Base-by-base conservation (phyloP, 1,140 invertebrate genomes). In the Sarcophaga peregrina region DNA sequence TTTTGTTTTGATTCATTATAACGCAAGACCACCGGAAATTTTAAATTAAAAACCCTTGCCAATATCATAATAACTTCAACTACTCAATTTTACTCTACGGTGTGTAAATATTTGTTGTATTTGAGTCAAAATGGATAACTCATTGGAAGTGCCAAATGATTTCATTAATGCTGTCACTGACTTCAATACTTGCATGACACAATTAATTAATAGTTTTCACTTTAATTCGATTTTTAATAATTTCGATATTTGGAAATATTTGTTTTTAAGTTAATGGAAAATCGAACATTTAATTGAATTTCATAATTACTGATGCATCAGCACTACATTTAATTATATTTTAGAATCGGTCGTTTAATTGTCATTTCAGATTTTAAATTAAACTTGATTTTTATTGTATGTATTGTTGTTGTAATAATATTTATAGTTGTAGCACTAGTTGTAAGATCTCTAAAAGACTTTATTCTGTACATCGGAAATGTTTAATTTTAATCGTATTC, bases 171-270 rank as follows among this genome's bases (percentile, higher is more conserved):
- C 75, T 20, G 20, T 78, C n/a, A 48, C 37, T 8, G 75, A 78
- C 20, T 78, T 78, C 48, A 78, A 78, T 78, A 78, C 75, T 17
- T 78, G 75, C 47, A 78, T 78, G 75, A 17, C 75, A 20, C 75
- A 78, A 50, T 50, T 78, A 52, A 48, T 78, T 8, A 47, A 78
- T 25, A 78, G 20, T 45, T 17, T 78, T 3, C 75, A 78, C 20
- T 48, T 78, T 17, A n/a, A 78, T 78, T 78, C 75, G 8, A 17
- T 78, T 20, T 50, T 78, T 48, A 48, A 20, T 50, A 52, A 25
- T 50, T 78, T 78, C 13, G 75, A 78, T 78, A 78, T 78, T 20
- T 78, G 75, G 75, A 48, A 50, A 50, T 78, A 78, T 78, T 50
- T 78, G 50, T 78, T 78, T 78, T 78, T 50, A 11, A 25, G 75